Base-by-base conservation (phyloP, 2,113 vertebrate species). In the Sinocyclocheilus rhinocerous region DNA sequence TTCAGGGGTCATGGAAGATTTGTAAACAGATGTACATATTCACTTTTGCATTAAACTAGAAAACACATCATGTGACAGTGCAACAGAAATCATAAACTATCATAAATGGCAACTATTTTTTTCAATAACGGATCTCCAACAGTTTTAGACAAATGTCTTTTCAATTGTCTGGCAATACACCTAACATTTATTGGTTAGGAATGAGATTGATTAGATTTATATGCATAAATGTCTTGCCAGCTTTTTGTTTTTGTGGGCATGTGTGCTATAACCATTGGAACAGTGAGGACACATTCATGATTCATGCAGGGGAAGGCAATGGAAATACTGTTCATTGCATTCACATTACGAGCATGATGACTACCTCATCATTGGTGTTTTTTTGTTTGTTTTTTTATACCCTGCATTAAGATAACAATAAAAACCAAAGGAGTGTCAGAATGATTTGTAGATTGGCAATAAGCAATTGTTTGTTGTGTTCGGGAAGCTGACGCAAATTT, bases 371-470 rank as follows among this genome's bases (percentile, higher is more conserved):
- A 65, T 7, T n/a, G 20, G 13, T 24, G 18, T 65, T 48, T 29
- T 29, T 29, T 29, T 29, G 29, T 29, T 29, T 29, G 29, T 29
- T 29, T 36, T 45, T 11, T 48, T 26, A 18, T 18, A 45, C 15
- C 26, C 15, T 81, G 36, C 36, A 65, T 81, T 48, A 81, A 63
- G 36, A 26, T 65, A 63, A 80, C 6, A 1, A 80, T 80, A 24
- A 80, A 24, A 39, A 61, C 12, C 6, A 42, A 39, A 63, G 11
- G 11, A 7, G 33, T 45, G 77, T 80, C 36, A 80, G 6, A 61
- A 80, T 45, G 55, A 80, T 63, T 80, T 79, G 77, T 61, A 39
- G 33, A 45, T 45, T 81, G 59, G 6, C 2, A 81, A 65, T 48
- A 63, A 65, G 78, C 57, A 65, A 61, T 81, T 48, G 59, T 65